Percentiles rank a stretch among this genome's conserved stretches.
These are phyloP conservation scores for Streblospio benedicti DNA, from an alignment of 1,140 invertebrate genomes.

Conservation along the genomic window DNA sequence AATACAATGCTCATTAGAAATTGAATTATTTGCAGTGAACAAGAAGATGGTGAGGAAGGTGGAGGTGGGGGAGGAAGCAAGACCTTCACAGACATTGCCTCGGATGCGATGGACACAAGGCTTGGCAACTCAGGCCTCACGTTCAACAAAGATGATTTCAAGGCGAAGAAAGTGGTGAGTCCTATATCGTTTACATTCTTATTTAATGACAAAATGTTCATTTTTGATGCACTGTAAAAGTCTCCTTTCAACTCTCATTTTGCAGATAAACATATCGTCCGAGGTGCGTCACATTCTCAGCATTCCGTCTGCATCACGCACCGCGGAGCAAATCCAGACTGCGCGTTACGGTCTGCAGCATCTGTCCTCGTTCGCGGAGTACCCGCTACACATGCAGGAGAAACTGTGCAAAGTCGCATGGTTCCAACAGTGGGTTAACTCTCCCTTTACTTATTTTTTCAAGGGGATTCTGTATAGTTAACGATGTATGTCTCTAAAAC, in stretches of 20 bases:
- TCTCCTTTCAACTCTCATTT: conserved; percentile 13
- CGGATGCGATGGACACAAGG: no score
- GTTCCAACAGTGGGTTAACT: conserved; percentile 38
- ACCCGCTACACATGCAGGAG: conserved; percentile 45
- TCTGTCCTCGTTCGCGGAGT: conserved; percentile 40
- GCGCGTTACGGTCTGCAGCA: conserved; percentile 39
- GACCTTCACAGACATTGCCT: no score
- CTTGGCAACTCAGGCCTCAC: no score
- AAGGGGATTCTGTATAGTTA: neutral
- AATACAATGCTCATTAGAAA: no score
- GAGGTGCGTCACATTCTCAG: conserved; percentile 38
- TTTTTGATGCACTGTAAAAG: no score
- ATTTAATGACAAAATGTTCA: no score
- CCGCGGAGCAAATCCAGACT: conserved; percentile 40
- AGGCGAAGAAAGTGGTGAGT: no score
- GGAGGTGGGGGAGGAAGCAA: no score
- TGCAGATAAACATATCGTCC: conserved; percentile 38
- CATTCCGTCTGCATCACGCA: conserved; percentile 28
- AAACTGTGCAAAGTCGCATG: conserved; percentile 40
- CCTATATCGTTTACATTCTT: no score
- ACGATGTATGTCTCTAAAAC: neutral
- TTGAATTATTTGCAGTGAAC: no score
- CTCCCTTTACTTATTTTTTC: neutral
- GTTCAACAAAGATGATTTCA: no score
- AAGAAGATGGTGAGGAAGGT: no score